Evolutionary conservation across 2,888 invertebrate species (phyloP).

Genomic region (Drosophila longiperda): DNA sequence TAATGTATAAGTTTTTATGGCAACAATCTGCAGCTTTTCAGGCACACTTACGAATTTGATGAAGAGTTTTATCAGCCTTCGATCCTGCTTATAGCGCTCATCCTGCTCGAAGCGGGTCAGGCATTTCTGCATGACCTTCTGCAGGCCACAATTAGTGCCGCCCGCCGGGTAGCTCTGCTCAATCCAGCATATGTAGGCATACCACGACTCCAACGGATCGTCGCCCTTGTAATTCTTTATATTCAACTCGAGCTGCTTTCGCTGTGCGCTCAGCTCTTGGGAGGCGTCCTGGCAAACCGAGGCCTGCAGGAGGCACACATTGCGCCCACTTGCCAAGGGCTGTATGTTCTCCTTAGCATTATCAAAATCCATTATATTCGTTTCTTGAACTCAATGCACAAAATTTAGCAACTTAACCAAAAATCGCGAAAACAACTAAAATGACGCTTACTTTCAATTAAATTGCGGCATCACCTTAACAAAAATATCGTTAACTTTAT

Average conservation of each 20-base stretch:
- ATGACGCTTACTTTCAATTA: conserved; percentile 50
- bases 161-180: conserved; percentile 96
- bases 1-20: not conserved
- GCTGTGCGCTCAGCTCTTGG: conserved; percentile 85
- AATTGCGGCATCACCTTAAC: conserved; percentile 53
- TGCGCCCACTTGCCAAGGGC: conserved; percentile 94
- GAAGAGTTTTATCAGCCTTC: conserved; percentile 93
- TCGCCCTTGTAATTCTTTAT: conserved; percentile 92
- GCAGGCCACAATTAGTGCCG: conserved; percentile 93
- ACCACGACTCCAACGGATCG: conserved; percentile 95
- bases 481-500: conserved; percentile 13
- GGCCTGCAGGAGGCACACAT: conserved; percentile 91
- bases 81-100: conserved; percentile 92
- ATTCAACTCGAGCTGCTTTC: conserved; percentile 91
- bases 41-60: conserved; percentile 93
- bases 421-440: conserved; percentile 27
- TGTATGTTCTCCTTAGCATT: conserved; percentile 97
- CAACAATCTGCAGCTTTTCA: not conserved
- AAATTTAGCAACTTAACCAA: conserved; percentile 5
- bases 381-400: not conserved
- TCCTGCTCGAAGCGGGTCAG: conserved; percentile 92
- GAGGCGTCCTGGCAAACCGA: conserved; percentile 92
- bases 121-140: conserved; percentile 92
- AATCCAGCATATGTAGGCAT: conserved; percentile 95
- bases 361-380: conserved; percentile 88